A percentile compares a stretch with the other conserved stretches of the same genome.
Evolutionary conservation across 2,888 invertebrate genomes (phyloP).

Genomic region (Cataglyphis cursor): DNA sequence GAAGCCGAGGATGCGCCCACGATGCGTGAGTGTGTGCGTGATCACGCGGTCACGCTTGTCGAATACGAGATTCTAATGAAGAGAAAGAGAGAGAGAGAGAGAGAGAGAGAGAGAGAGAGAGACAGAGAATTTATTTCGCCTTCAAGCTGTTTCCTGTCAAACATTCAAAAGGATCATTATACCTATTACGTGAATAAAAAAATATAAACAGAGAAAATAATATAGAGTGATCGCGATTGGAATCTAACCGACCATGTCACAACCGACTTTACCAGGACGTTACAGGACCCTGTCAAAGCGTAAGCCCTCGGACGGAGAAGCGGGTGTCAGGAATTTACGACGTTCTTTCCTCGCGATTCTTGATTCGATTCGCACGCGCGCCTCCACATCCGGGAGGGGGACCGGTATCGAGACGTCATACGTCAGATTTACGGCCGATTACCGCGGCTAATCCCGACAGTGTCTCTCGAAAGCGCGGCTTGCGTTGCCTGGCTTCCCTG

Average conservation of each 20-base stretch:
- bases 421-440: constrained; percentile 76
- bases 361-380: constrained; percentile 36
- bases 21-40: constrained; percentile 53
- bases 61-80: constrained; percentile 3
- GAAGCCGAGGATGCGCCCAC: constrained; percentile 78
- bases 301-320: neutral
- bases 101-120: neutral
- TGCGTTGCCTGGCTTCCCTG: constrained; percentile 26
- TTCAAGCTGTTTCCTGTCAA: constrained; percentile 3
- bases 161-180: neutral
- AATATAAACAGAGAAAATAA: neutral
- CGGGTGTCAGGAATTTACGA: constrained; percentile 19
- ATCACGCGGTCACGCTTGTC: neutral
- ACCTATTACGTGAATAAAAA: neutral
- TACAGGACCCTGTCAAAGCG: neutral
- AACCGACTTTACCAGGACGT: neutral
- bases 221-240: neutral
- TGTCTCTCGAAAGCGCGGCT: constrained; percentile 30
- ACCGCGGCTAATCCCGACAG: constrained; percentile 70
- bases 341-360: constrained; percentile 10
- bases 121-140: neutral
- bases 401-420: constrained; percentile 59
- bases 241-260: neutral
- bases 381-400: neutral
- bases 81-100: constrained; percentile 10